Percentiles rank a stretch among this genome's conserved stretches.
phyloP scores from a whole-genome alignment of 2,888 invertebrate species.

The Platycnemis pennipes region DNA sequence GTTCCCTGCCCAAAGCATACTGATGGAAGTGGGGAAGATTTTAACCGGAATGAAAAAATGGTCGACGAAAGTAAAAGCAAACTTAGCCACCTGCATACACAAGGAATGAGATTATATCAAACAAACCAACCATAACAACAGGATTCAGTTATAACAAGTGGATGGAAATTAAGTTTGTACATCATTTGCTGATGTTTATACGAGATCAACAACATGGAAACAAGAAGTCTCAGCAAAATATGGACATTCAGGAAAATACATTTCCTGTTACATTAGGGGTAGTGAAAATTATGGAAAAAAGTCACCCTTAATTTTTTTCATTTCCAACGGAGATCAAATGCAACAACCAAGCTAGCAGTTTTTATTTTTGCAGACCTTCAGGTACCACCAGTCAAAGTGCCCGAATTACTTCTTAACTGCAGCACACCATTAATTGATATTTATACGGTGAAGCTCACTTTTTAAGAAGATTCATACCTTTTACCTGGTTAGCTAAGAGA shows the following conservation, averaged over 20 bases:
- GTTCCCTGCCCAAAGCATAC: slow-evolving; percentile 52
- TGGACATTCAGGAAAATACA: not conserved
- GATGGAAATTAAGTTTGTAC: slow-evolving; percentile 67
- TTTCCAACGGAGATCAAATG: slow-evolving; percentile 25
- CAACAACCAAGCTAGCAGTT: slow-evolving; percentile 49
- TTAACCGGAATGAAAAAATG: slow-evolving; percentile 47
- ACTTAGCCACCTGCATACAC: slow-evolving; percentile 49
- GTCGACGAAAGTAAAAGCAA: not conserved
- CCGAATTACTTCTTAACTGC: slow-evolving; percentile 27
- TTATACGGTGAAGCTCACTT: slow-evolving; percentile 35
- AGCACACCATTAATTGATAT: slow-evolving; percentile 32
- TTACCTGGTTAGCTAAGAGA: slow-evolving; percentile 40
- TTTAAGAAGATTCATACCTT: slow-evolving; percentile 43
- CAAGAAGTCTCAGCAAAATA: not conserved
- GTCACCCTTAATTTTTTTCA: slow-evolving; percentile 12
- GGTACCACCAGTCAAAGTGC: slow-evolving; percentile 47
- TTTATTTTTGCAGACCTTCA: slow-evolving; percentile 54
- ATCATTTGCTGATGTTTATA: slow-evolving; percentile 53
- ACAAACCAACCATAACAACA: slow-evolving; percentile 60
- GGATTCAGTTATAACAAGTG: slow-evolving; percentile 45
- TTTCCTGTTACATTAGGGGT: slow-evolving; percentile 11
- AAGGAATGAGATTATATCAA: slow-evolving; percentile 57
- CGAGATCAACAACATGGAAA: slow-evolving; percentile 61
- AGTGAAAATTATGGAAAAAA: slow-evolving; percentile 35
- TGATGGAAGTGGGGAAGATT: slow-evolving; percentile 41